These are phyloP conservation scores for Aphodius sticticus DNA, from an alignment of 2,888 invertebrate species.

Conservation along the genomic window DNA sequence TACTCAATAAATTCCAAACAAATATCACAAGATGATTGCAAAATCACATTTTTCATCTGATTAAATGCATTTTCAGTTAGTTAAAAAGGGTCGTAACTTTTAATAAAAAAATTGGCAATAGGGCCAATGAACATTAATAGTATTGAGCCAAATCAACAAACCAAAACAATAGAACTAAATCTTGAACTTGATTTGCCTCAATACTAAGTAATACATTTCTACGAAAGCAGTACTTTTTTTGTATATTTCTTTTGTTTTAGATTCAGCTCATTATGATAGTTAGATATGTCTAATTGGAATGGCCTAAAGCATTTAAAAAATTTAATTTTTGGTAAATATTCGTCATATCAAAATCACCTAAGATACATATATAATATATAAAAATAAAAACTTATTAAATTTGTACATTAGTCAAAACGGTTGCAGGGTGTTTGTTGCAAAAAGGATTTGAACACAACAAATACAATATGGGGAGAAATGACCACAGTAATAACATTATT, in stretches of 20 bases:
- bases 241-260: not conserved
- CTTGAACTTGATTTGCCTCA: not conserved
- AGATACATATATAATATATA: no score
- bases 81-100: not conserved
- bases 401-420: no score
- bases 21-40: not conserved
- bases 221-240: not conserved
- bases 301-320: not conserved
- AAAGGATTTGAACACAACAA: no score
- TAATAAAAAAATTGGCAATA: not conserved
- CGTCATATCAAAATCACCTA: not conserved
- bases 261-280: not conserved
- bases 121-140: not conserved
- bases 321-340: not conserved
- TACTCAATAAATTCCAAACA: not conserved
- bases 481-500: no score
- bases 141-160: not conserved
- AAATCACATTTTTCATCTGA: not conserved
- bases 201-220: not conserved
- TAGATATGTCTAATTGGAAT: constrained; percentile 4
- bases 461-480: no score
- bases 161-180: not conserved
- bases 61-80: not conserved
- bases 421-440: no score
- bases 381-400: no score